Base-by-base conservation (phyloP, 2,888 invertebrate genomes). In the Rhagium mordax region DNA sequence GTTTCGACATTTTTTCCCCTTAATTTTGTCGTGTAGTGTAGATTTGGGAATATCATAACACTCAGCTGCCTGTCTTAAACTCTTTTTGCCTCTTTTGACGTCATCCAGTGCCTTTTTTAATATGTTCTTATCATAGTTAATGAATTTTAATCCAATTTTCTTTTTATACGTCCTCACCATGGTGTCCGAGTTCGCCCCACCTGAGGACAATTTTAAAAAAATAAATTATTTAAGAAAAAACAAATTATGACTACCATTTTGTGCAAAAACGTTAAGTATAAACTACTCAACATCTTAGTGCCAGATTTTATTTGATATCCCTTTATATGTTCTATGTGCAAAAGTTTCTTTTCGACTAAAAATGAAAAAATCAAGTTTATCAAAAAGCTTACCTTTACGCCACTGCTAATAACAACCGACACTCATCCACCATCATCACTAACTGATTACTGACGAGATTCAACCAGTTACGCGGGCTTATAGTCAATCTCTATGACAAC, bases 31-130 rank as follows among this genome's bases (percentile, higher is more conserved):
- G 24, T 67, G 71, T 20, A 70, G 47, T 20, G 70, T 74, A 55
- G 74, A 74, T 57, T 71, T 71, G 10, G 66, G 66, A 51, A 74
- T 65, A 49, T 66, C 66, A 61, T 74, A 70, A 66, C 66, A 61
- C 15, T 74, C 70, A 21, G 71, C 15, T 51, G 74, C 71, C 20
- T 67, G 41, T 55, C 74, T 70, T 33, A 74, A 49, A 53, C 62
- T 71, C 66, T 55, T 51, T 47, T 20, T 60, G 51, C 66, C 61
- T 53, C 20, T 29, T 74, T 49, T 49, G n/a, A 49, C 16, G 2
- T 49, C 49, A 4, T 49, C 1, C 16, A 49, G 16, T 49, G 49
- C 49, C 15, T 15, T 49, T 16, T 49, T n/a, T 16, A 49, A n/a
- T 15, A 6, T n/a, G 6, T 70, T 48, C 60, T 51, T 18, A 53